Conservation (phyloP, 2,113 vertebrate genomes). For the Rhinoptilus africanus region DNA sequence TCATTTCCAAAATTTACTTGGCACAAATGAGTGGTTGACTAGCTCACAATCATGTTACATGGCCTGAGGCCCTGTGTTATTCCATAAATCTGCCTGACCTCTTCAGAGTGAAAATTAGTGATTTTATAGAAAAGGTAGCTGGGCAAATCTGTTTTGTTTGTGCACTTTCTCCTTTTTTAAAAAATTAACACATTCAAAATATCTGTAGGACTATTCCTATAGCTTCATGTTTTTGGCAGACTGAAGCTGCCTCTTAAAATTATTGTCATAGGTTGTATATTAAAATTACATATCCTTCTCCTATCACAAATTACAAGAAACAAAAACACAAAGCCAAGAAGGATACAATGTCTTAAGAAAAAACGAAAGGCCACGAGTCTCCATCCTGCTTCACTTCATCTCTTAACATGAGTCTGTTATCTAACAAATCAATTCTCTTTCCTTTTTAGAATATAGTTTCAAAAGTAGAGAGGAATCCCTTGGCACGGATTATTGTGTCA, state of each 20-base stretch:
- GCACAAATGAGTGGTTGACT: constrained; percentile 72
- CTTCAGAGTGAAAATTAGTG: constrained; percentile 6
- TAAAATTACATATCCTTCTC: not conserved
- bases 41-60: constrained; percentile 69
- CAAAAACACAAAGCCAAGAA: not conserved
- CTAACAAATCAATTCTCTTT: constrained; percentile 23
- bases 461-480: constrained; percentile 41
- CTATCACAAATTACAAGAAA: not conserved
- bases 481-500: not conserved
- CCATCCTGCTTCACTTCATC: not conserved
- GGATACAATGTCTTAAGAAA: not conserved
- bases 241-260: not conserved
- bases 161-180: not conserved
- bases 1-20: constrained; percentile 82
- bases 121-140: not conserved
- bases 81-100: constrained; percentile 65
- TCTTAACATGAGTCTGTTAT: not conserved
- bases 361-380: not conserved
- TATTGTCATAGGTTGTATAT: not conserved
- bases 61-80: constrained; percentile 45
- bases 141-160: not conserved
- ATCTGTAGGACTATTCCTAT: not conserved
- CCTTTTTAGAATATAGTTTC: constrained; percentile 20
- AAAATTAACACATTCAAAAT: not conserved
- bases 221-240: not conserved